These are phyloP conservation scores for Sarcophaga peregrina DNA, from an alignment of 1,140 invertebrate genomes.

Conservation along the genomic window DNA sequence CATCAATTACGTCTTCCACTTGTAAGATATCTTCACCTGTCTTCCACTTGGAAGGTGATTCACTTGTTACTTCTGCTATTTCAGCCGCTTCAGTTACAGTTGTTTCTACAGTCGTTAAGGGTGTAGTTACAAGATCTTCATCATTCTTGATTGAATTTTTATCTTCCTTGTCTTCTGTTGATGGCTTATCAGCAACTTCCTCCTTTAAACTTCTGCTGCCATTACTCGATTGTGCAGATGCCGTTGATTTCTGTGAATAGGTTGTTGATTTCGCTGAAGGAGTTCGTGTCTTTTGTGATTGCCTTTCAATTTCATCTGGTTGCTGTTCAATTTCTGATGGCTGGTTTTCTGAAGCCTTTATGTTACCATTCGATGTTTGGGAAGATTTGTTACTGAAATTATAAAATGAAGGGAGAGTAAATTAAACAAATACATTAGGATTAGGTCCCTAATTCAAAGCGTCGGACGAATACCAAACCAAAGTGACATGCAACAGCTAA, in stretches of 20 bases:
- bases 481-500: too few species aligned
- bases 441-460: too few species aligned
- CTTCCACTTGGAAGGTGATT: constrained; percentile 34
- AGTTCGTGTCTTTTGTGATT: constrained; percentile 46
- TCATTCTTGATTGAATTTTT: constrained; percentile 45
- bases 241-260: constrained; percentile 63
- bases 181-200: constrained; percentile 41
- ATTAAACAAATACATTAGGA: too few species aligned
- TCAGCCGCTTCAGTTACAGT: constrained; percentile 12
- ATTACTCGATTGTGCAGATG: constrained; percentile 52
- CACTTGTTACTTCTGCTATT: constrained; percentile 37
- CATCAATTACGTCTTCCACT: constrained; percentile 35
- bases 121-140: constrained; percentile 35
- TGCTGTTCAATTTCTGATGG: background rate
- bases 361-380: background rate
- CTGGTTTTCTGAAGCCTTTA: background rate
- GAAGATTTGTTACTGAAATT: constrained; percentile 43
- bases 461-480: too few species aligned
- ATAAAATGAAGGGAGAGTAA: background rate
- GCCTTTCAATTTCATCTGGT: background rate
- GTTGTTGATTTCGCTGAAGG: constrained; percentile 55
- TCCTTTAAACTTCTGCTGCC: background rate
- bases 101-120: constrained; percentile 30
- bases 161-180: background rate
- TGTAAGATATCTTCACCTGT: constrained; percentile 37